These are phyloP conservation scores for Apomyelois bistriatella DNA, from an alignment of 2,888 invertebrate genomes.

Conservation along the genomic window DNA sequence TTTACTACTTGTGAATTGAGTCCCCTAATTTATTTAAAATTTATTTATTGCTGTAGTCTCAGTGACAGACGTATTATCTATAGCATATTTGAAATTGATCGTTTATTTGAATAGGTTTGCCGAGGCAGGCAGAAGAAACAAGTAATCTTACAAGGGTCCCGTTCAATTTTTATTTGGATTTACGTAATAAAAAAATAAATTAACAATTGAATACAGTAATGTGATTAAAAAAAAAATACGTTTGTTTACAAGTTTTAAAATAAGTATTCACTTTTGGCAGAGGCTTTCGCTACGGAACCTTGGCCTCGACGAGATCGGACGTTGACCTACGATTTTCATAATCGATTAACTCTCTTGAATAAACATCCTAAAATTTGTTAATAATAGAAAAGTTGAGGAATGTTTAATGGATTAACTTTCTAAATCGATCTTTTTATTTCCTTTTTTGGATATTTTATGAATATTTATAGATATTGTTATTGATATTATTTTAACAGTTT, in stretches of 20 bases:
- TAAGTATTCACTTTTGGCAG: conserved; percentile 2
- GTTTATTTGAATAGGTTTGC: too few species aligned
- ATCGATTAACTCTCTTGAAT: conserved; percentile 3
- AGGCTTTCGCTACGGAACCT: conserved; percentile 9
- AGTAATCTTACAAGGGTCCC: too few species aligned
- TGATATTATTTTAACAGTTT: not conserved
- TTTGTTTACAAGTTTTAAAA: conserved; percentile 7
- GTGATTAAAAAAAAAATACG: not conserved
- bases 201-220: too few species aligned
- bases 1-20: too few species aligned
- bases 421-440: not conserved
- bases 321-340: not conserved
- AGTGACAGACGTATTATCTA: too few species aligned
- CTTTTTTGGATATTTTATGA: not conserved
- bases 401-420: not conserved
- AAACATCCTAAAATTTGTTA: not conserved
- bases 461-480: not conserved
- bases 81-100: too few species aligned
- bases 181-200: too few species aligned
- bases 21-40: too few species aligned
- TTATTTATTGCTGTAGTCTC: too few species aligned
- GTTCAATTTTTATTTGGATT: too few species aligned
- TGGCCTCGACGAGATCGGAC: conserved; percentile 10
- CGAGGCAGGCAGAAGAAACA: too few species aligned
- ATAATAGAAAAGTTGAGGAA: not conserved